Base-by-base conservation (phyloP, 2,113 vertebrate species). In the Andinoacara biseriatus region DNA sequence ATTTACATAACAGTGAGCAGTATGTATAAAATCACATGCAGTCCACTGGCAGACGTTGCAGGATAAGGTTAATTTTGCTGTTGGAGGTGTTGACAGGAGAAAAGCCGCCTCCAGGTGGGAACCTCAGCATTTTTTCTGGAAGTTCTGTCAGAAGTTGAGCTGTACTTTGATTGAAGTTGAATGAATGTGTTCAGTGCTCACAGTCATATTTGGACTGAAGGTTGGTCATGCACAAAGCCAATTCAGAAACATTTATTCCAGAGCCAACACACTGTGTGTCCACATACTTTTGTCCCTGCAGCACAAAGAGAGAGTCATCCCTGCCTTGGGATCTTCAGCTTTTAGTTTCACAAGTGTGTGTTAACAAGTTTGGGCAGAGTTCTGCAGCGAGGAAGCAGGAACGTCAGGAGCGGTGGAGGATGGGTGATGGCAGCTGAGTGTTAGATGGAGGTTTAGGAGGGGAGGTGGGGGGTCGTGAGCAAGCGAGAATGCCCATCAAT, bases 371-470 rank as follows among this genome's bases (percentile, higher is more conserved):
- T 26, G 84, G 89, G 58, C 91, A 89, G 52, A 81, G 78, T 58
- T 14, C 80, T 52, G 56, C 76, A 11, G 74, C 10, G 4, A 72
- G 74, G 29, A 49, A 58, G 74, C 57, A 31, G 67, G 67, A 49
- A 72, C 67, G 46, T 72, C 26, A 11, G 67, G 85, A 81, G 80
- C 74, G 15, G 89, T 87, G 82, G 91, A 92, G 91, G 91, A 91
- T 85, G 92, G 92, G 85, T 78, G 35, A 80, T 86, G 82, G 86
- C 90, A 90, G 90, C 90, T 79, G 86, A 90, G 91, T 90, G 90
- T 86, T 49, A 90, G 83, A 61, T 57, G 87, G 76, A 20, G 82
- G 82, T 58, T 67, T 26, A 3, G 15, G 63, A 38, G 29, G 52
- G 10, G 78, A 26, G 7, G 18, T 13, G 7, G 84, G 75, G 59